Evolutionary conservation across 1,140 invertebrate genomes (phyloP).

Genomic region (Papilio aristodemus): DNA sequence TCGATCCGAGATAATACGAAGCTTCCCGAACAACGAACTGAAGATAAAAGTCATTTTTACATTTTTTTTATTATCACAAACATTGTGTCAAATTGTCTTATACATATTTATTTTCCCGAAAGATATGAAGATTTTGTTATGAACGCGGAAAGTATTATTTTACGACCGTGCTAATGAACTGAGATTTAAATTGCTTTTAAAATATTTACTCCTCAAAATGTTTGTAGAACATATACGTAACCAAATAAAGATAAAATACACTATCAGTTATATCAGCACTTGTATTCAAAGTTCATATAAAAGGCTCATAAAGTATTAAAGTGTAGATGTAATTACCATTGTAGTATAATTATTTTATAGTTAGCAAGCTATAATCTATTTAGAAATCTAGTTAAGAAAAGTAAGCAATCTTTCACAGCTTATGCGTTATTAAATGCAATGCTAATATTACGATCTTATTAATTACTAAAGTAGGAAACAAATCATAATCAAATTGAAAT

Average conservation of each 20-base stretch:
- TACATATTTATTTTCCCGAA: background rate
- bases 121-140: background rate
- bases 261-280: conserved; percentile 12
- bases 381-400: too few species aligned
- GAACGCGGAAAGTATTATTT: conserved; percentile 5
- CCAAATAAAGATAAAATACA: conserved; percentile 19
- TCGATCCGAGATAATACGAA: conserved; percentile 51
- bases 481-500: too few species aligned
- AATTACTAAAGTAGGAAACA: too few species aligned
- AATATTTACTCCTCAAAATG: background rate
- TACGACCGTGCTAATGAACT: conserved; percentile 1
- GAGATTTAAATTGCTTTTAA: background rate
- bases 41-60: too few species aligned
- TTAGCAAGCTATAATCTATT: background rate
- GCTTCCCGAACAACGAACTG: background rate
- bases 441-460: too few species aligned
- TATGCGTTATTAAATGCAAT: too few species aligned
- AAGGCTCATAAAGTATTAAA: background rate
- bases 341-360: background rate
- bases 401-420: too few species aligned
- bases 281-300: conserved; percentile 5
- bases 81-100: too few species aligned
- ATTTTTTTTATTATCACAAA: background rate
- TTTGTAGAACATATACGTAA: conserved; percentile 1
- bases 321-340: background rate